Base-by-base conservation (phyloP, 1,140 invertebrate genomes). In the Ceratitis capitata region DNA sequence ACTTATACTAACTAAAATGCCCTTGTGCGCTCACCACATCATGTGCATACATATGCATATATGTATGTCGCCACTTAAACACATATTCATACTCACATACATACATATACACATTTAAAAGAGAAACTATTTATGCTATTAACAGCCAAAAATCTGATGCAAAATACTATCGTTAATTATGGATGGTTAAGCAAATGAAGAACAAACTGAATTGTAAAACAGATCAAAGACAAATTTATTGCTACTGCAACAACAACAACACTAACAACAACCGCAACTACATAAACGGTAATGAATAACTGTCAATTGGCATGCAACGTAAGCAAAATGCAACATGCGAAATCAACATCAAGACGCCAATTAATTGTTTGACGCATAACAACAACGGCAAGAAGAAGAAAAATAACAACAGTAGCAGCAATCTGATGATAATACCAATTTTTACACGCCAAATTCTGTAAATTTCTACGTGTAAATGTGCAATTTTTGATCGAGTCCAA, bases 401-500 rank as follows among this genome's bases (percentile, higher is more conserved):
- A n/a, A n/a, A n/a, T n/a, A n/a, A n/a, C 45, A 47, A 47, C 45
- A 47, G 5, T 12, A 47, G 12, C 56, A 58, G 39, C 32, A 39
- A 45, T 78, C 39, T 26, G 69, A 26, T 39, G 39, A 42, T 78
- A n/a, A 78, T 45, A n/a, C n/a, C n/a, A n/a, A 78, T 23, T 78
- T 42, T 78, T 45, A 78, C 69, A 78, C 35, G 69, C 69, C 69
- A 78, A 78, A 78, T 19, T 78, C 32, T 78, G 35, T 78, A 78
- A 78, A 78, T 78, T 39, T 78, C 39, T 78, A 78, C n/a, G 39
- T 78, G 69, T 78, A 78, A 78, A 78, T 78, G 69, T 78, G 42
- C 69, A 78, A 78, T 78, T 78, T 78, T 78, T 39, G 69, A 78
- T 47, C 69, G 69, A 78, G 69, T 78, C 69, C 69, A 78, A 78